A percentile compares a stretch with the other conserved stretches of the same genome.
Evolutionary conservation across 2,888 invertebrate species (phyloP).

Genomic region (Eutolmus rufibarbis): DNA sequence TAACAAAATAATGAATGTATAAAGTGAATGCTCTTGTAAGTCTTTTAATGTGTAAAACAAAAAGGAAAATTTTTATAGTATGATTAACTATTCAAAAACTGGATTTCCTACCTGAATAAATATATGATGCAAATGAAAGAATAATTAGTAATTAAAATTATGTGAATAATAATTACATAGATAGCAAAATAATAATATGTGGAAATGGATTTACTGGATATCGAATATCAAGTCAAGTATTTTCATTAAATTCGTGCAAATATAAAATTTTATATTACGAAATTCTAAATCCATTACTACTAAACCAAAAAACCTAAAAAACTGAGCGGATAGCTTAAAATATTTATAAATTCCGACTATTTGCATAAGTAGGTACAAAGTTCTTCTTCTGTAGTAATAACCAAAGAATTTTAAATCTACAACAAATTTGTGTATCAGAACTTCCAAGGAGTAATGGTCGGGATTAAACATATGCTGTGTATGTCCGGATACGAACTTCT

Average conservation of each 20-base stretch:
- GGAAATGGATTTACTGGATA: background rate
- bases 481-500: background rate
- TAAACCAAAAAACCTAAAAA: background rate
- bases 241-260: background rate
- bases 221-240: background rate
- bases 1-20: background rate
- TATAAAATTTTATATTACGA: background rate
- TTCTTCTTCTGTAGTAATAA: background rate
- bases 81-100: background rate
- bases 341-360: background rate
- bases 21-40: background rate
- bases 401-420: background rate
- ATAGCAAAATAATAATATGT: background rate
- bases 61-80: background rate
- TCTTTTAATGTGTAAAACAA: background rate
- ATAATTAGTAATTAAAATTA: too few relatives aligned
- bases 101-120: background rate
- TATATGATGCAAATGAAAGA: too few relatives aligned
- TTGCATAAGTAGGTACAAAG: background rate
- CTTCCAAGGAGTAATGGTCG: background rate
- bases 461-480: background rate
- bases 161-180: background rate
- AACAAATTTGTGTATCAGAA: conserved; percentile 5
- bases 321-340: background rate
- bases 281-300: background rate